A percentile compares a stretch with the other conserved stretches of the same genome.
Conservation (phyloP, 2,797 vertebrate species). For the Apogon hyalosoma region DNA sequence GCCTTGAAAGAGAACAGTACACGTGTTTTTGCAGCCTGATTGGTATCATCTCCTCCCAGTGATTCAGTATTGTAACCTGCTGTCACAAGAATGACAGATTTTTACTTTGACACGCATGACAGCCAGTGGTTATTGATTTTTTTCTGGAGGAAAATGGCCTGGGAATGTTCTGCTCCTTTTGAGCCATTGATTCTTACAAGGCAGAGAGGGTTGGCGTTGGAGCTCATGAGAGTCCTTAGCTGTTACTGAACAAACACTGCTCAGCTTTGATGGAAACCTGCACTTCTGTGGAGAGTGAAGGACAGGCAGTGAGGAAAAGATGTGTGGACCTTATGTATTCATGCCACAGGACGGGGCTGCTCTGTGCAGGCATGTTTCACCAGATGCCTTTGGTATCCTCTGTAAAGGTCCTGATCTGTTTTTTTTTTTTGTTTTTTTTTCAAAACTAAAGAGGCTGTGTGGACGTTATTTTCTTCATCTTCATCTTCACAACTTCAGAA, state of each 20-base stretch:
- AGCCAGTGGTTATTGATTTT: conserved; percentile 26
- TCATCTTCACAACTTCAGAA: no score
- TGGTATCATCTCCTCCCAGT: background rate
- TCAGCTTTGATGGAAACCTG: conserved; percentile 5
- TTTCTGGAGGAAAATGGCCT: background rate
- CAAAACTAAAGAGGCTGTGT: background rate
- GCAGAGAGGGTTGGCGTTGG: background rate
- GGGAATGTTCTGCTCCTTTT: background rate
- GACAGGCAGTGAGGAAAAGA: background rate
- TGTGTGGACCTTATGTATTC: conserved; percentile 5
- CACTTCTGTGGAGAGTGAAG: background rate
- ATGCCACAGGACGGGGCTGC: conserved; percentile 8
- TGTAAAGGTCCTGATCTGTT: background rate
- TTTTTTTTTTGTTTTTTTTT: no score
- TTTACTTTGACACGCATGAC: conserved; percentile 2
- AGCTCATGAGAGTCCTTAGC: background rate
- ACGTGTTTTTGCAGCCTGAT: background rate
- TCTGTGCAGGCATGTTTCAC: background rate
- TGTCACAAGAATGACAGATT: conserved; percentile 9
- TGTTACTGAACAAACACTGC: conserved; percentile 12
- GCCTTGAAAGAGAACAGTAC: background rate
- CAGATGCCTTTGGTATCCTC: background rate
- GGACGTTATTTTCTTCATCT: no score
- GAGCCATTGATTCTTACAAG: conserved; percentile 1
- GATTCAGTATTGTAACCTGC: background rate